A percentile compares a stretch with the other conserved stretches of the same genome.
Conservation (phyloP, 1,140 invertebrate species). For the Polypedilum pembai region DNA sequence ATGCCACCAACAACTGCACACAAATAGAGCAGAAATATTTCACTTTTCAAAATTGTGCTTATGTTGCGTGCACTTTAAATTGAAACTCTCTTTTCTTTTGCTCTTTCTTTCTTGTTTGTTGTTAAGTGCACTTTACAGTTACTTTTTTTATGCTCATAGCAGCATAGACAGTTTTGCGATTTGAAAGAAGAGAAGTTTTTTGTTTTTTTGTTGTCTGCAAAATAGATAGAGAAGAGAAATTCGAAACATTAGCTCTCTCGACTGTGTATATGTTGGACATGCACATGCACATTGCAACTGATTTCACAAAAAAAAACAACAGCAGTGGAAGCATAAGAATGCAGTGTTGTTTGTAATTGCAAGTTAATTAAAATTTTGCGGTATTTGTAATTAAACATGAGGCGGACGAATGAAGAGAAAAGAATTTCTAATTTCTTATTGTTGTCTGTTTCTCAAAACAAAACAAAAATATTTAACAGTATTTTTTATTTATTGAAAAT, state of each 20-base stretch:
- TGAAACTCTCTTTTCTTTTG: not conserved
- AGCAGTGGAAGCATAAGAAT: not conserved
- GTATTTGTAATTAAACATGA: not conserved
- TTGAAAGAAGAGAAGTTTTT: not conserved
- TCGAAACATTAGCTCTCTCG: not conserved
- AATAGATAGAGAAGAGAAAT: not conserved
- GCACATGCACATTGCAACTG: conserved; percentile 6
- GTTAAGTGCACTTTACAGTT: conserved; percentile 20
- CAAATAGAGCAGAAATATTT: conserved; percentile 30
- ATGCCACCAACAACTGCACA: not conserved
- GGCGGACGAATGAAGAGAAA: not conserved
- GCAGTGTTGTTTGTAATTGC: not conserved
- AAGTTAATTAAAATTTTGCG: not conserved
- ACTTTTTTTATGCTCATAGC: not conserved
- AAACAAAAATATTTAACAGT: not conserved
- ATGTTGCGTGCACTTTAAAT: conserved; percentile 11
- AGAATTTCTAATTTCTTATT: not conserved
- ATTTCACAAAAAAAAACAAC: conserved; percentile 2
- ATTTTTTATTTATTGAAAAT: not conserved
- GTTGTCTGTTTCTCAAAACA: not conserved
- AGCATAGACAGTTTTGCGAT: not conserved
- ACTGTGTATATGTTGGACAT: not conserved
- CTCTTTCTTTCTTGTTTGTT: not conserved
- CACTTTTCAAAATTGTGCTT: conserved; percentile 7
- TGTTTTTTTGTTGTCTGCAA: conserved; percentile 7